Evolutionary conservation across 2,113 vertebrate species (phyloP).

Genomic region (Xiphias gladius): DNA sequence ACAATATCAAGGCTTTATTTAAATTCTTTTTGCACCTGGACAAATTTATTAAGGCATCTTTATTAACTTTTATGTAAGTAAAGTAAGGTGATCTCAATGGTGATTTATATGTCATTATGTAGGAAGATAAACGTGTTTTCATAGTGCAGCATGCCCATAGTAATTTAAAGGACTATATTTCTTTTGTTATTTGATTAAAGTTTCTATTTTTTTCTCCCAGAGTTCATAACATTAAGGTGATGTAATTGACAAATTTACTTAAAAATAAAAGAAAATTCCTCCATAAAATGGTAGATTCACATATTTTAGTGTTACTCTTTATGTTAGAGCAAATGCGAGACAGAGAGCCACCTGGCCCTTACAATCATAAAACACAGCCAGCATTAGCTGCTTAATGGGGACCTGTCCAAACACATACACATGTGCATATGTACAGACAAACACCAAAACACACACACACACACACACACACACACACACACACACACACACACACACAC

Average conservation of each 20-base stretch:
- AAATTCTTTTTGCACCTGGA: background rate
- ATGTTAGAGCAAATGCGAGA: conserved; percentile 16
- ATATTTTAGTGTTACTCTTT: conserved; percentile 12
- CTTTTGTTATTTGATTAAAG: background rate
- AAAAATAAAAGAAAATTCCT: conserved; percentile 18
- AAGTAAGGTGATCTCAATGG: conserved; percentile 1
- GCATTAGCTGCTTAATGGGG: conserved; percentile 53
- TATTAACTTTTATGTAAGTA: background rate
- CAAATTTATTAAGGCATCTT: background rate
- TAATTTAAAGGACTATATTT: background rate
- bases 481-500: no score
- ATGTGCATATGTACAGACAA: conserved; percentile 24
- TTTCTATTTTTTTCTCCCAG: background rate
- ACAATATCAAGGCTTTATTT: conserved; percentile 7
- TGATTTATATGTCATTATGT: conserved; percentile 29
- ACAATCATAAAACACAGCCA: conserved; percentile 52
- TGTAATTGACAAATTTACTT: conserved; percentile 1
- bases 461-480: no score
- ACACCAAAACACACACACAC: conserved; percentile 41
- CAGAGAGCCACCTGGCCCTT: conserved; percentile 19
- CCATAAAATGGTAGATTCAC: background rate
- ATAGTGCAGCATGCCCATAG: background rate
- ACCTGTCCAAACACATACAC: conserved; percentile 33
- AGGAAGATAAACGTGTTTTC: background rate
- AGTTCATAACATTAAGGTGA: conserved; percentile 4